Percentiles rank a stretch among this genome's conserved stretches.
These are phyloP conservation scores for Tipula vernalis DNA, from an alignment of 2,888 invertebrate genomes.

Conservation along the genomic window DNA sequence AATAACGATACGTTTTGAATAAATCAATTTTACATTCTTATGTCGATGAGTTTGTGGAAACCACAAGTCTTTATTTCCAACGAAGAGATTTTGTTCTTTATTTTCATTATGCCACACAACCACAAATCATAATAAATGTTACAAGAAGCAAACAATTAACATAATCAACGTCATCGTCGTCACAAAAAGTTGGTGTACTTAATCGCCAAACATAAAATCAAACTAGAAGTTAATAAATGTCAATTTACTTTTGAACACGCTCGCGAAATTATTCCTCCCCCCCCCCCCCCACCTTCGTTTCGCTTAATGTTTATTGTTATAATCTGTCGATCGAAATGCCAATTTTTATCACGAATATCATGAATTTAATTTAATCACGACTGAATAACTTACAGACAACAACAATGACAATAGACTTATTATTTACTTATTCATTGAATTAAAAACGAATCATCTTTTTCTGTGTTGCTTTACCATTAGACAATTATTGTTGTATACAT, in stretches of 20 bases:
- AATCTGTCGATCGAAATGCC: background rate
- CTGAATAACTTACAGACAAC: background rate
- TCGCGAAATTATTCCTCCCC: background rate
- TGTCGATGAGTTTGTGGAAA: too few species aligned
- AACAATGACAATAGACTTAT: background rate
- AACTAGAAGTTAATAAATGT: background rate
- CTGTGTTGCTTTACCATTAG: background rate
- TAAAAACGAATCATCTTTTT: background rate
- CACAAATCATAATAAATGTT: too few species aligned
- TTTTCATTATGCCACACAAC: too few species aligned
- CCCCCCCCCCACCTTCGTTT: background rate
- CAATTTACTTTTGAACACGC: background rate
- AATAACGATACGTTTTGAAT: too few species aligned
- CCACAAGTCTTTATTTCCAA: too few species aligned
- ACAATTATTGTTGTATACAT: background rate
- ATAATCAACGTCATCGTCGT: too few species aligned
- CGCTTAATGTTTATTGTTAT: background rate
- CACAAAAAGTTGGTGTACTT: too few species aligned
- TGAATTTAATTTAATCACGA: constrained; percentile 4
- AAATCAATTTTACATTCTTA: too few species aligned
- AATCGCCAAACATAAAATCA: background rate
- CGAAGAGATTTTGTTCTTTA: too few species aligned
- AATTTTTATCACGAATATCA: background rate
- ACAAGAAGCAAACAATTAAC: too few species aligned
- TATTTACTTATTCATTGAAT: background rate